Percentiles rank a stretch among this genome's conserved stretches.
Conservation (phyloP, 2,113 vertebrate genomes). For the Martes martes region DNA sequence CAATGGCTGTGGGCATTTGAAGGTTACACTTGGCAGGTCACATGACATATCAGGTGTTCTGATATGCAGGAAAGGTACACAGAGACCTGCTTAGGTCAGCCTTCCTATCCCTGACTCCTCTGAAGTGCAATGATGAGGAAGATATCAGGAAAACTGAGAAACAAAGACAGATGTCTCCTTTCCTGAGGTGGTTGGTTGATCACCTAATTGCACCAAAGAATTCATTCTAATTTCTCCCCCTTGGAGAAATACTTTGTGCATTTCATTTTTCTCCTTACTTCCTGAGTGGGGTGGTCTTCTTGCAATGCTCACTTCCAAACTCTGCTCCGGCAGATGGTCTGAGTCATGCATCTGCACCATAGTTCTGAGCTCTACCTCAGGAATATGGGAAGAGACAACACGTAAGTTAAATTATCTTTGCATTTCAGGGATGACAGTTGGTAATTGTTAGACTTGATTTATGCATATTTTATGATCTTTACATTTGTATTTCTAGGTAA, state of each 20-base stretch:
- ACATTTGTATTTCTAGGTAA: not conserved
- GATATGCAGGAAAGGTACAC: not conserved
- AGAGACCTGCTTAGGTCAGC: not conserved
- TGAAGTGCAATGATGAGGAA: not conserved
- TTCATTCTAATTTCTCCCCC: not conserved
- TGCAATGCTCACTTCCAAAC: not conserved
- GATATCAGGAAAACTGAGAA: not conserved
- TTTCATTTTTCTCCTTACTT: not conserved
- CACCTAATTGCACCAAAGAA: not conserved
- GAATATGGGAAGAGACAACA: not conserved
- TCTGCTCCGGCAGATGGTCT: not conserved
- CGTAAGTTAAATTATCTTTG: not conserved
- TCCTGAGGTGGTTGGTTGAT: not conserved
- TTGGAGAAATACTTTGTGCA: not conserved
- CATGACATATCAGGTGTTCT: not conserved
- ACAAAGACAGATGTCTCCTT: not conserved
- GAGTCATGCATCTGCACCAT: fast-evolving
- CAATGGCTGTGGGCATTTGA: not conserved
- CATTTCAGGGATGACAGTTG: not conserved
- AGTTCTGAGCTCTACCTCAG: not conserved
- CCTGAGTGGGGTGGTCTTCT: not conserved
- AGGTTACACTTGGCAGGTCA: not conserved
- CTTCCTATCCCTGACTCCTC: not conserved
- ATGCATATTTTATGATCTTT: not conserved
- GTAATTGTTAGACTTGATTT: not conserved